Base-by-base conservation (phyloP, 2,113 vertebrate genomes). In the mouse (Mus musculus) region DNA sequence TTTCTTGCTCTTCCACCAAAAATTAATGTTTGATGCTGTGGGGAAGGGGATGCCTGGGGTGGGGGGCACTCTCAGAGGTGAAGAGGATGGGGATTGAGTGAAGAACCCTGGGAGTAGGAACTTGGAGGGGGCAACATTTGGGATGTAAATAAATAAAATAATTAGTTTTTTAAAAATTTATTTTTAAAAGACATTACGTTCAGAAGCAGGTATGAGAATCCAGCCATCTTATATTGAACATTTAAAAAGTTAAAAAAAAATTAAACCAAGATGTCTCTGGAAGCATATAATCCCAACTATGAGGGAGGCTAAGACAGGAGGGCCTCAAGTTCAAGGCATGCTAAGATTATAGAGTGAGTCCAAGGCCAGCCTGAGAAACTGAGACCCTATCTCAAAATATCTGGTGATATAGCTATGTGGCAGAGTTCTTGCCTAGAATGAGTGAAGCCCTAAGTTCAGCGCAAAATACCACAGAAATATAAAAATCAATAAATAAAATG, bases 1-100 rank as follows among this genome's bases (percentile, higher is more conserved):
- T 95, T 95, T 87, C 46, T 91, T 81, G 28, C 20, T 76, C 12
- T 84, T 92, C 90, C 59, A 90, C 77, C 76, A 94, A 88, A 90
- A 14, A 69, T 36, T 69, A 33, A 33, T 33, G 30, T 69, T 69
- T 69, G 67, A 69, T 69, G 33, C 14, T 10, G 30, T 6, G 5
- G 28, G 30, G 30, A 33, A 69, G 11, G 30, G 4, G 5, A 33
- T 69, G 28, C 13, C 67, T 6, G 13, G 26, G 28, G 30, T 6
- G 13, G 26, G 30, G 13, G 28, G 30, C 2, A 69, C 30, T 69
- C 65, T 69, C 67, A 69, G 30, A 17, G 30, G 30, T 69, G 5
- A 69, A 69, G 13, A 2, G 5, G 30, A 69, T 12, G 1, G 30
- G 13, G 2, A 16, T 16, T 13, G 67, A 8, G 67, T 69, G 1